phyloP scores from a whole-genome alignment of 2,888 invertebrate species.

The Nebria salina region DNA sequence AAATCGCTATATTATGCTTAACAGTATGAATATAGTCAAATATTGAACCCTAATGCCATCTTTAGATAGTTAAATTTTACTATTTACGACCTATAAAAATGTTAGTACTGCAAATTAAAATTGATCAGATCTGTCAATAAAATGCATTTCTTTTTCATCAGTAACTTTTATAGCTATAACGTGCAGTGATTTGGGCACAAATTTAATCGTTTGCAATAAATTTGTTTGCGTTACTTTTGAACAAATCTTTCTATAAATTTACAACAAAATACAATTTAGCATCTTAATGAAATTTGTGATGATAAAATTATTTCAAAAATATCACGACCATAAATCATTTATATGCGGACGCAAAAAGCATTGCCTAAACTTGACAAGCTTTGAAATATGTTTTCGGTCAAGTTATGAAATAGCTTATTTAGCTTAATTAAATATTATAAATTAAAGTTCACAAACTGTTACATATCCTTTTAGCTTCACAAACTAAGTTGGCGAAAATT shows the following conservation, averaged over 20 bases:
- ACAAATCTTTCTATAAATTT: too few species aligned
- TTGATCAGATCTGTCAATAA: neutral
- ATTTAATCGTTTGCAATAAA: too few species aligned
- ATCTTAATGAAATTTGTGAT: too few species aligned
- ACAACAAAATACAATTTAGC: too few species aligned
- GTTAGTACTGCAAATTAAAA: neutral
- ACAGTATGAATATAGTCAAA: too few species aligned
- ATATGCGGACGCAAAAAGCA: too few species aligned
- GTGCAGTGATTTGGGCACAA: too few species aligned
- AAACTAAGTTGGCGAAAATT: slow-evolving; percentile 16
- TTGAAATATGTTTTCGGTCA: neutral
- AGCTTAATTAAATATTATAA: slow-evolving; percentile 37
- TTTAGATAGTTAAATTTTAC: neutral
- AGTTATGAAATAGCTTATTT: slow-evolving; percentile 11
- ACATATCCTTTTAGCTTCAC: slow-evolving; percentile 1
- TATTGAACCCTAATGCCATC: neutral
- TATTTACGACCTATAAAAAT: neutral
- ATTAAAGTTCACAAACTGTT: slow-evolving; percentile 31
- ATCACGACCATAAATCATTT: too few species aligned
- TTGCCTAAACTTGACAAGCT: too few species aligned
- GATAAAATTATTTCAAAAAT: too few species aligned
- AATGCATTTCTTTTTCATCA: neutral
- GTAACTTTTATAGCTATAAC: too few species aligned
- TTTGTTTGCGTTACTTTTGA: too few species aligned
- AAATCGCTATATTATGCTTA: neutral